Base-by-base conservation (phyloP, 1,140 invertebrate genomes). In the Charaxes varanes region DNA sequence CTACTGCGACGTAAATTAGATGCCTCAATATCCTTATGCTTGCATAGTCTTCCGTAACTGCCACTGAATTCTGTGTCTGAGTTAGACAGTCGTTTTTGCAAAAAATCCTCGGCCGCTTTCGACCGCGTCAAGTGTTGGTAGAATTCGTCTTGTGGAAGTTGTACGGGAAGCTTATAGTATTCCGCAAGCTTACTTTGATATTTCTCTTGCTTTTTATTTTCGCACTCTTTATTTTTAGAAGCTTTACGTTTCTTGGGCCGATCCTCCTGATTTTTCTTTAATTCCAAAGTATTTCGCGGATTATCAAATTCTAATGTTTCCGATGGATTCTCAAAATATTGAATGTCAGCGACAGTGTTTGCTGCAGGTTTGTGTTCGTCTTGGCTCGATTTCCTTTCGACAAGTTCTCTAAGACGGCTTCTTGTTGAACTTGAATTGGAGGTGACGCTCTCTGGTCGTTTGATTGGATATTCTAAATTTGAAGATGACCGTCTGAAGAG, bases 1-100 rank as follows among this genome's bases (percentile, higher is more conserved):
- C 89, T 84, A 47, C 90, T 91, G 23, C 91, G 86, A 17, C 91
- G 86, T 58, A 93, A 77, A 48, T 90, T 88, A 45, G 89, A 90
- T 43, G 87, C 85, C 47, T 88, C 87, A 26, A 68, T 55, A 38
- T 84, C 80, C 59, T 79, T 84, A 44, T 84, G 80, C 32, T 81
- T 84, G 47, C 80, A 84, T 36, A 81, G 44, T 60, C 70, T 71
- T 28, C 80, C 77, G 68, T 84, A 82, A 43, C 76, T 84, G 6
- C 69, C 72, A 41, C 63, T 80, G 40, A 81, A 77, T 46, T 84
- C 80, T 13, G 77, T 72, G 32, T 84, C 80, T 7, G 73, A 80
- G 40, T 81, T 81, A 3, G 77, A 53, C 47, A 84, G 78, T 32
- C 73, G 58, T 50, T 77, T 79, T 45, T 81, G 71, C 30, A 80